Base-by-base conservation (phyloP, 2,797 vertebrate genomes). In the Etheostoma nigrum region DNA sequence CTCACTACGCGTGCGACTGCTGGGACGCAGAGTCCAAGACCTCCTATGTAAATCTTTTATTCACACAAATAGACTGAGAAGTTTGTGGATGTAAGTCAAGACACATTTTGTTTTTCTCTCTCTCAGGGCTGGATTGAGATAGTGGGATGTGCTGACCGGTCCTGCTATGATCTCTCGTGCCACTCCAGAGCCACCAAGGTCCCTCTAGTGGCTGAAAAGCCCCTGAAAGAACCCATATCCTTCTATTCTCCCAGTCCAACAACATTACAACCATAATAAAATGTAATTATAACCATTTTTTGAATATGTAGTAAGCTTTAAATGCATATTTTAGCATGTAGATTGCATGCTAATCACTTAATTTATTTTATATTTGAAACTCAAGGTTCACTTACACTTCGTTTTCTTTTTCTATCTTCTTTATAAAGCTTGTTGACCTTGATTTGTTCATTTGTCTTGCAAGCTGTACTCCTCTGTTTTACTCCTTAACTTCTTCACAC, bases 11-110 rank as follows among this genome's bases (percentile, higher is more conserved):
- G 33, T 98, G 97, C 13, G 97, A 98, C 94, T 98, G 97, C 91
- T 97, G 97, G 97, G 97, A 98, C 5, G 97, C 97, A 0, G 97
- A 98, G 78, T 95, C 97, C 81, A 97, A 97, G 92, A 98, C 97
- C 0, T 97, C 97, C 0, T 98, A 98, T 7, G 97, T 98, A 83
- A 85, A 95, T 53, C 0, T 12, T 58, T 25, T 25, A 27, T 62
- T 57, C 2, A 51, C 16, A 51, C 25, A 1, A 3, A 30, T 7
- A 14, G 5, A 52, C 3, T n/a, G 16, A 69, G 18, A 18, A 5
- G 1, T 62, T 21, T 23, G 19, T 27, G n/a, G 15, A 21, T 1
- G 1, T 4, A 16, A 47, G 16, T 42, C 0, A 12, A 47, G 18
- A 30, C 10, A 1, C 1, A 19, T 10, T 48, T 42, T 60, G 5